phyloP scores from a whole-genome alignment of 2,797 vertebrate genomes.

The Etheostoma nigrum region DNA sequence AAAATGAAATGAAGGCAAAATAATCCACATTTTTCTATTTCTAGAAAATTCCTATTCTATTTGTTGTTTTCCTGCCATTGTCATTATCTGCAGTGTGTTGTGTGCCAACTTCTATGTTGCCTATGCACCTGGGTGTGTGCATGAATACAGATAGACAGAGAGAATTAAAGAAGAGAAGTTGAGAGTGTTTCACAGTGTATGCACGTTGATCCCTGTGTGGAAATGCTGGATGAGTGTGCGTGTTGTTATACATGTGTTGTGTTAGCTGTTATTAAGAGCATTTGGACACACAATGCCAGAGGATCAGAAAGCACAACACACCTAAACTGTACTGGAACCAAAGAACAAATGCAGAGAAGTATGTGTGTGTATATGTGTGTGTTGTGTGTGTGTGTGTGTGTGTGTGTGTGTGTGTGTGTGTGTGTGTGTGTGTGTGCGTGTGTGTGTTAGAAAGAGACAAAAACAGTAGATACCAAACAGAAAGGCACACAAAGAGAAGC shows the following conservation, averaged over 20 bases:
- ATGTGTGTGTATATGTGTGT: not conserved
- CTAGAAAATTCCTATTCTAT: too few species aligned
- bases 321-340: not conserved
- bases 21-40: too few species aligned
- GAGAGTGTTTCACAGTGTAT: not conserved
- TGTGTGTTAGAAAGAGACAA: not conserved
- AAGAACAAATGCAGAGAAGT: not conserved
- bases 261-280: constrained; percentile 5
- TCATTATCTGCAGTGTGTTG: not conserved
- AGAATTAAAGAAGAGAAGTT: not conserved
- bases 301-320: not conserved
- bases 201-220: not conserved
- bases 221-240: not conserved
- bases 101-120: too few species aligned
- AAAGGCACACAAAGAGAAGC: constrained; percentile 19
- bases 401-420: not conserved
- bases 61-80: not conserved
- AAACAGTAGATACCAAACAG: constrained; percentile 21
- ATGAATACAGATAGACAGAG: not conserved
- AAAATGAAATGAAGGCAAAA: not conserved
- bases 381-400: not conserved
- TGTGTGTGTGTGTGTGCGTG: constrained; percentile 2
- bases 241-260: not conserved
- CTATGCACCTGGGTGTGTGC: not conserved
- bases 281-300: not conserved